Conservation (phyloP, 2,888 invertebrate species). For the Epinotia ramella region DNA sequence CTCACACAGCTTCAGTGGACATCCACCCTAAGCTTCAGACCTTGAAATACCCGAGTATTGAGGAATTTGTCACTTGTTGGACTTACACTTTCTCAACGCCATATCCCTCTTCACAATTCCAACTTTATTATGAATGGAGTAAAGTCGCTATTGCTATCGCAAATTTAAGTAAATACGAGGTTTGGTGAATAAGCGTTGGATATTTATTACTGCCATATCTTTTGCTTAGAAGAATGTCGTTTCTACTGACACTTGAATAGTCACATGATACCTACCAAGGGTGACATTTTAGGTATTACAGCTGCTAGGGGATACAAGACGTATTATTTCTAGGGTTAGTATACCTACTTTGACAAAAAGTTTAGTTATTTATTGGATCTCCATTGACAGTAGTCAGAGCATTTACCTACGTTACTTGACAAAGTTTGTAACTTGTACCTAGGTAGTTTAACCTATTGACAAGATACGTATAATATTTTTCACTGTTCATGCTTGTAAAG, state of each 20-base stretch:
- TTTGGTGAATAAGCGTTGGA: neutral
- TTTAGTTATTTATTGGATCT: no score
- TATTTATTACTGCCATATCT: neutral
- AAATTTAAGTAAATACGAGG: neutral
- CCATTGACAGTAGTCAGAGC: no score
- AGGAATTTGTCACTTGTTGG: neutral
- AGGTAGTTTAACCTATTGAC: no score
- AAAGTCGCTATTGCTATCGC: neutral
- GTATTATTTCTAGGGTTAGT: neutral
- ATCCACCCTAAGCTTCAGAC: neutral
- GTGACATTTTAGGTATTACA: neutral
- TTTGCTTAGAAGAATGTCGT: neutral
- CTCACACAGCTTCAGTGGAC: no score
- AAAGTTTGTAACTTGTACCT: no score
- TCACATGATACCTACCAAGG: neutral
- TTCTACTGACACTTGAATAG: neutral
- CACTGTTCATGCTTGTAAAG: no score
- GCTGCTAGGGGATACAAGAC: neutral
- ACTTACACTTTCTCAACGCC: neutral
- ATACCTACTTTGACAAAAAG: neutral
- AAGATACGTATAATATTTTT: no score
- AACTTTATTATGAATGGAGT: neutral
- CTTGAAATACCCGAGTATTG: neutral
- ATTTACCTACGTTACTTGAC: no score
- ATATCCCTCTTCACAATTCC: neutral